phyloP scores from a whole-genome alignment of 2,113 vertebrate genomes.

The Perca schrenkii region DNA sequence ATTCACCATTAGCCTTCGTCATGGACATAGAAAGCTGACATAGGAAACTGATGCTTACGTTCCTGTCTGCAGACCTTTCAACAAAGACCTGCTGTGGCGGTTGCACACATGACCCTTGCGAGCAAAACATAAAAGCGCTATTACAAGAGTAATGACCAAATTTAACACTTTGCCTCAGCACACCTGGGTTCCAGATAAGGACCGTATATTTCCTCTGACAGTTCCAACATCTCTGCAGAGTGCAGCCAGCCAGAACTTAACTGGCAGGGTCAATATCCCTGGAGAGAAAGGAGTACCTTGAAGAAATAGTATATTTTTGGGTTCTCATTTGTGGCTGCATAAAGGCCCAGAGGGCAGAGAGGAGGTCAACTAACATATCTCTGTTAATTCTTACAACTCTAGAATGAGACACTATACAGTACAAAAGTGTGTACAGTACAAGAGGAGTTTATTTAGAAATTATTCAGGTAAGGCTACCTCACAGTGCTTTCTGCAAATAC shows the following conservation, averaged over 20 bases:
- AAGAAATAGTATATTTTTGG: slow-evolving; percentile 57
- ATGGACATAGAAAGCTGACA: slow-evolving; percentile 59
- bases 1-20: slow-evolving; percentile 30
- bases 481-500: not conserved
- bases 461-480: not conserved
- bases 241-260: slow-evolving; percentile 68
- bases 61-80: slow-evolving; percentile 66
- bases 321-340: slow-evolving; percentile 63
- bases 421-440: not conserved
- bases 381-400: slow-evolving; percentile 27
- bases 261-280: slow-evolving; percentile 75
- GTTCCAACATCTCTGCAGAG: slow-evolving; percentile 69
- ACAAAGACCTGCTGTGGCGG: slow-evolving; percentile 61
- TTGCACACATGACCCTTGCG: slow-evolving; percentile 69
- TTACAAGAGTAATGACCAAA: slow-evolving; percentile 83
- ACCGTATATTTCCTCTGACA: slow-evolving; percentile 77
- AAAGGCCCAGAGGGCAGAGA: slow-evolving; percentile 26
- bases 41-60: slow-evolving; percentile 33
- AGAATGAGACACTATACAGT: slow-evolving; percentile 8
- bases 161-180: slow-evolving; percentile 81
- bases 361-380: not conserved
- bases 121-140: slow-evolving; percentile 75
- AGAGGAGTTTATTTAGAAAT: not conserved
- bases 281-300: slow-evolving; percentile 50
- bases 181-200: slow-evolving; percentile 79